These are phyloP conservation scores for Brachyhypopomus gauderio DNA, from an alignment of 2,113 vertebrate species.

Conservation along the genomic window DNA sequence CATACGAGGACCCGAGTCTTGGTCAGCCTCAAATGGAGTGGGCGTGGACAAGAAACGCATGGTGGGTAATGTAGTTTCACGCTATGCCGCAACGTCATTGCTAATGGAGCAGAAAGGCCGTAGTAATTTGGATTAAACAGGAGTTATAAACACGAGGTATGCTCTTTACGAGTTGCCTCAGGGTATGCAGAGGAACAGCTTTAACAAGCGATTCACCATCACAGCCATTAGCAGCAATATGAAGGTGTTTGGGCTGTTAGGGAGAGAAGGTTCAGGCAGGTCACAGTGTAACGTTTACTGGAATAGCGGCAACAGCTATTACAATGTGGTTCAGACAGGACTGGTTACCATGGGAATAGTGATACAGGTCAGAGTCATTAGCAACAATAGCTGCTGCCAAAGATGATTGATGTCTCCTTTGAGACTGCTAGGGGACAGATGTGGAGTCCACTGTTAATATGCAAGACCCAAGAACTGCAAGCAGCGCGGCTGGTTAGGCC, in stretches of 20 bases:
- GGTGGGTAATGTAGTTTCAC: conserved; percentile 13
- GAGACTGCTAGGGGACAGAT: conserved; percentile 21
- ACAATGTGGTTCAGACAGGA: conserved; percentile 29
- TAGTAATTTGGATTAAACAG: background rate
- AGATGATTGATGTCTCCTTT: conserved; percentile 46
- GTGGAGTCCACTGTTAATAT: conserved; percentile 19
- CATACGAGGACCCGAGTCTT: background rate
- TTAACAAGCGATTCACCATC: background rate
- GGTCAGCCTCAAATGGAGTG: background rate
- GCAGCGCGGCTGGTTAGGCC: background rate
- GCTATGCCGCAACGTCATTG: background rate
- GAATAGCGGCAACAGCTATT: conserved; percentile 48
- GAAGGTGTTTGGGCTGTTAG: conserved; percentile 30
- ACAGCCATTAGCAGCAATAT: conserved; percentile 41
- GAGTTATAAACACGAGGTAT: conserved; percentile 12
- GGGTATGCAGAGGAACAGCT: conserved; percentile 17
- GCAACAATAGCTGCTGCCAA: conserved; percentile 38
- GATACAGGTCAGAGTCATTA: conserved; percentile 53
- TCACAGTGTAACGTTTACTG: conserved; percentile 40
- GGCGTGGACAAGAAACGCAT: background rate
- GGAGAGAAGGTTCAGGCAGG: conserved; percentile 23
- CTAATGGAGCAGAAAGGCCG: background rate
- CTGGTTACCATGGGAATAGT: conserved; percentile 42
- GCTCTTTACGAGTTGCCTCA: conserved; percentile 25
- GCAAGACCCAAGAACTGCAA: background rate